Base-by-base conservation (phyloP, 2,888 invertebrate genomes). In the Linyphia triangularis region DNA sequence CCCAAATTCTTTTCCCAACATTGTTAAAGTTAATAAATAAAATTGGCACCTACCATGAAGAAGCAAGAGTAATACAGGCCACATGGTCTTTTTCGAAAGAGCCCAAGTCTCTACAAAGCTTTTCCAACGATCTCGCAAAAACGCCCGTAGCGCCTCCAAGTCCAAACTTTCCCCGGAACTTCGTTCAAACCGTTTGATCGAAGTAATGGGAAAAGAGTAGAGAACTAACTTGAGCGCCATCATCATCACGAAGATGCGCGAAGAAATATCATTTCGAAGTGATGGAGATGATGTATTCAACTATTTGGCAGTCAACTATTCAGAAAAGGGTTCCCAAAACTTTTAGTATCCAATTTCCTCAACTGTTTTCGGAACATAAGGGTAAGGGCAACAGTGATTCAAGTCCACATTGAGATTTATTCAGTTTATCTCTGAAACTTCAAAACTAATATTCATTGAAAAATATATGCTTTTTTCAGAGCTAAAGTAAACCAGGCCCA, bases 31-130 rank as follows among this genome's bases (percentile, higher is more conserved):
- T n/a, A 70, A 40, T 6, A 33, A 33, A 40, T 40, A 61, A 61
- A 82, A 26, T 22, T n/a, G 33, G 33, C 63, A 83, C 73, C 26
- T 83, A 83, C 83, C 83, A 30, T 83, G 83, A 22, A 83, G 83
- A 33, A 83, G 73, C 9, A 83, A 67, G 73, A 83, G 83, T 61
- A 83, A 24, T 65, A 73, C 65, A 24, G 83, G 65, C 83, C 83
- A 83, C 83, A 83, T 83, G 83, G 83, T 83, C 83, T 73, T 73
- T 37, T 28, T 63, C 37, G 51, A 75, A 73, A 72, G 72, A 83
- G 69, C 16, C 51, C 61, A 70, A 72, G 43, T 69, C 61, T 24
- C 59, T 59, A 19, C 82, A 65, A n/a, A 51, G 63, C 73, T 51
- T 83, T 30, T 30, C 51, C 73, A 10, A 30, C 28, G 61, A 61